These are phyloP conservation scores for Drosophila ohnishii DNA, from an alignment of 1,140 invertebrate genomes.

Conservation along the genomic window DNA sequence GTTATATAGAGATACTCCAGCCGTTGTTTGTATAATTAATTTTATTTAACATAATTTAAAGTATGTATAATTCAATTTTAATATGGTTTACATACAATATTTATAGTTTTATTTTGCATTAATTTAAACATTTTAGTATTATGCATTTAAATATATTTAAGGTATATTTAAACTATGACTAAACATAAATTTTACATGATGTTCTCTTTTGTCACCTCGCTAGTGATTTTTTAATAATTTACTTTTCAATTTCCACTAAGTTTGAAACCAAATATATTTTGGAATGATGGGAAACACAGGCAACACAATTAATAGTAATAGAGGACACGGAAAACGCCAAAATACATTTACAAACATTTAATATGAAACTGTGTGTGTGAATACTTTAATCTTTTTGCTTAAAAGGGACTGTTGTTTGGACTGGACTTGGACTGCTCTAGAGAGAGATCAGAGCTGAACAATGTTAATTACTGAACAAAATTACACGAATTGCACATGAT, in stretches of 20 bases:
- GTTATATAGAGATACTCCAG: neutral
- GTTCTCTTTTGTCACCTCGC: conserved; percentile 49
- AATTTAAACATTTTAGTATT: conserved; percentile 72
- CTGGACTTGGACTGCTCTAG: conserved; percentile 36
- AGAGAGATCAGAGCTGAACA: conserved; percentile 59
- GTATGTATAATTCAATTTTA: conserved; percentile 78
- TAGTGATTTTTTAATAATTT: conserved; percentile 54
- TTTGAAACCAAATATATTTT: conserved; percentile 61
- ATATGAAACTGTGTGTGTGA: conserved; percentile 15
- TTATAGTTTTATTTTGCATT: conserved; percentile 70
- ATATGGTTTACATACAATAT: conserved; percentile 80
- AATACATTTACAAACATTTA: conserved; percentile 38
- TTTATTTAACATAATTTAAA: conserved; percentile 82
- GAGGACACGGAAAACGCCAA: conserved; percentile 49
- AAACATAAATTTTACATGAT: conserved; percentile 77
- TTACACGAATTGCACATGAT: conserved; percentile 61
- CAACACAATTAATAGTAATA: conserved; percentile 48
- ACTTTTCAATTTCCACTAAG: conserved; percentile 48
- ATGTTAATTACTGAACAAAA: conserved; percentile 34
- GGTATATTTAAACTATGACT: conserved; percentile 81
- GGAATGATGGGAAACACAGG: conserved; percentile 71
- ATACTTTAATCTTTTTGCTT: conserved; percentile 6
- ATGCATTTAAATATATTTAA: conserved; percentile 80
- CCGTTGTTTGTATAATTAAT: conserved; percentile 69
- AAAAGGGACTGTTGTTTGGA: conserved; percentile 13